Evolutionary conservation across 2,113 vertebrate genomes (phyloP).

Genomic region (Laterallus jamaicensis): DNA sequence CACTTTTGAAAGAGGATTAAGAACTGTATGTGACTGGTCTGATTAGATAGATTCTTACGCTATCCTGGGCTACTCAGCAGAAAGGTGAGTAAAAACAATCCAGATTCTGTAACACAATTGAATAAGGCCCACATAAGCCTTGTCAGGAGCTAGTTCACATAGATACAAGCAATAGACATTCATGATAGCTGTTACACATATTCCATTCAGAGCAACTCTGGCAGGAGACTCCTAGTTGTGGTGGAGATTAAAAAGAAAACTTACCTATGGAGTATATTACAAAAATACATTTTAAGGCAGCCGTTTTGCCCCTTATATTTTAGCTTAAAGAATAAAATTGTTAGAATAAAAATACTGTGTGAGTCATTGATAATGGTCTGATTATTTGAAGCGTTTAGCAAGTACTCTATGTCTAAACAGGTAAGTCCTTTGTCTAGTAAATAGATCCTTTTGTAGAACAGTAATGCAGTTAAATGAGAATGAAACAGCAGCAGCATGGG

Average conservation of each 20-base stretch:
- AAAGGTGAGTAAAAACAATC: not conserved
- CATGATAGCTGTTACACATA: not conserved
- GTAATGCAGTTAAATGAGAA: not conserved
- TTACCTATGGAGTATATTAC: fast-evolving
- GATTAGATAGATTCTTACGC: not conserved
- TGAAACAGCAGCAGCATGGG: not conserved
- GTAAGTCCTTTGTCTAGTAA: not conserved
- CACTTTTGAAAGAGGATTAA: not conserved
- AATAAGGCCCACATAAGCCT: not conserved
- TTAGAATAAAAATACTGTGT: not conserved
- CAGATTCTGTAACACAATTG: not conserved
- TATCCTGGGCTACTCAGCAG: not conserved
- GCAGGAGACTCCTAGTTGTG: not conserved
- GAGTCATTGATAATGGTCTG: fast-evolving
- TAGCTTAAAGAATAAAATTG: not conserved
- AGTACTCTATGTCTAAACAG: not conserved
- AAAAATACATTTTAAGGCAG: not conserved
- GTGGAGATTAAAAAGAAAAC: not conserved
- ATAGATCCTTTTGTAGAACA: not conserved
- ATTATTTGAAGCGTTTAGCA: not conserved
- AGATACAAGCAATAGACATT: not conserved
- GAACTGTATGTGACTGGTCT: not conserved
- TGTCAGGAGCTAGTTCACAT: not conserved
- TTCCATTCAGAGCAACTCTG: not conserved
- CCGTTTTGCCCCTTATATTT: not conserved